phyloP scores from a whole-genome alignment of 2,797 vertebrate genomes.

The Chelmon rostratus region DNA sequence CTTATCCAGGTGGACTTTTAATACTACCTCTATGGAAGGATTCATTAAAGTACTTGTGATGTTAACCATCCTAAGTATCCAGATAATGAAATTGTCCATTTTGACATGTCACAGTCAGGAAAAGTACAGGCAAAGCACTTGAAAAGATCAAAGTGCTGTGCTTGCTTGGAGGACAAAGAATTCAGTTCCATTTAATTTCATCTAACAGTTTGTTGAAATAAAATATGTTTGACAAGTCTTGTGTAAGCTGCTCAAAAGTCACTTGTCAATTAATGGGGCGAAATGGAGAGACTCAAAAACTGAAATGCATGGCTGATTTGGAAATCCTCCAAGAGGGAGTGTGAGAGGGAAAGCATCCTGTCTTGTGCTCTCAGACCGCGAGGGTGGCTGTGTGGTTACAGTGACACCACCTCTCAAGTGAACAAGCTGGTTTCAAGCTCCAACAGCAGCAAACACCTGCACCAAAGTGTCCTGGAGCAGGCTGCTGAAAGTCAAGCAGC shows the following conservation, averaged over 20 bases:
- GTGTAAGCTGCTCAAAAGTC: conserved; percentile 21
- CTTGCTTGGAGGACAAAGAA: not conserved
- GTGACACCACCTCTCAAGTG: not conserved
- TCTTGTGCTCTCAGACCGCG: not conserved
- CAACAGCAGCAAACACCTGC: not conserved
- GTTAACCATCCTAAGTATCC: not conserved
- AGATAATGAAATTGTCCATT: not conserved
- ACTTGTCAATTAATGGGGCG: conserved; percentile 51
- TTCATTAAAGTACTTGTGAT: not conserved
- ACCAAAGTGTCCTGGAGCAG: not conserved
- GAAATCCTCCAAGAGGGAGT: not conserved
- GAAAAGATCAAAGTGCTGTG: not conserved
- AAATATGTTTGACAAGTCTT: conserved; percentile 46
- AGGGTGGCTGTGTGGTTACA: too few relatives aligned
- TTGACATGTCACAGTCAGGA: not conserved
- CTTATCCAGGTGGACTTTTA: too few relatives aligned
- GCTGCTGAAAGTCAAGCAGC: not conserved
- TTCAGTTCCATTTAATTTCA: conserved; percentile 37
- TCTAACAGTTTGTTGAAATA: conserved; percentile 52
- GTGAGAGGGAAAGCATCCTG: not conserved
- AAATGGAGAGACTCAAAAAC: conserved; percentile 4
- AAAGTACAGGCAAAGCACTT: not conserved
- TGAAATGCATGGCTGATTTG: conserved; percentile 18
- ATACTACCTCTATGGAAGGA: too few relatives aligned
- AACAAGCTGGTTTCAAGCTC: not conserved